Base-by-base conservation (phyloP, 2,888 invertebrate genomes). In the Rhimphoctona megacephalus region DNA sequence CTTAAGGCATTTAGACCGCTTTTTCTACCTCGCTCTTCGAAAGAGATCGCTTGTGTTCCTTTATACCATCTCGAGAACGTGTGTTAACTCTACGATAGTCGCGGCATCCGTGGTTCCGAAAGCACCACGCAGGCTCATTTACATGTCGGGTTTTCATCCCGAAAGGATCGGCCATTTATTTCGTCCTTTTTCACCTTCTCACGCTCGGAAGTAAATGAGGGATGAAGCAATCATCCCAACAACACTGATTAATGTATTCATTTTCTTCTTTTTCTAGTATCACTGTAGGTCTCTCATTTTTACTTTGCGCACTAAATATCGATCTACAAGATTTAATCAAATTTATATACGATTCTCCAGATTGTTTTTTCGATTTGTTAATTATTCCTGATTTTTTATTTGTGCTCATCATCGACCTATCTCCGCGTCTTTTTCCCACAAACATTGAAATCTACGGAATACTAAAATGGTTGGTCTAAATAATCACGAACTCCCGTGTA, bases 1-100 rank as follows among this genome's bases (percentile, higher is more conserved):
- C 30, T 30, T 30, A 5, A 17, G 30, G 30, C 70, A 67, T 67
- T 54, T 54, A 3, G 69, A 54, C 69, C 73, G 52, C 57, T 54
- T 64, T 82, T 82, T 77, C 83, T 81, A 57, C 64, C 74, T 83
- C 66, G 66, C 39, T 39, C 73, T 39, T 49, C 33, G 25, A 43
- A 52, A 52, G 17, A 9, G 19, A 70, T 69, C 85, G 74, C 79
- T 82, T 70, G 83, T 79, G 72, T 54, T 22, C 52, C 46, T 39
- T 64, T 74, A 67, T 76, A 14, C 61, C 17, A 54, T 57, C 19
- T 30, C 54, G n/a, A n/a, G n/a, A 74, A 61, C 54, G 36, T 14
- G 57, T 36, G 70, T 74, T 54, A 43, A n/a, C 64, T 43, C 74
- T 80, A 76, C 83, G 85, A 85, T 85, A 83, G 85, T 61, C 33